Conservation (phyloP, 2,113 vertebrate species). For the Mirounga angustirostris region DNA sequence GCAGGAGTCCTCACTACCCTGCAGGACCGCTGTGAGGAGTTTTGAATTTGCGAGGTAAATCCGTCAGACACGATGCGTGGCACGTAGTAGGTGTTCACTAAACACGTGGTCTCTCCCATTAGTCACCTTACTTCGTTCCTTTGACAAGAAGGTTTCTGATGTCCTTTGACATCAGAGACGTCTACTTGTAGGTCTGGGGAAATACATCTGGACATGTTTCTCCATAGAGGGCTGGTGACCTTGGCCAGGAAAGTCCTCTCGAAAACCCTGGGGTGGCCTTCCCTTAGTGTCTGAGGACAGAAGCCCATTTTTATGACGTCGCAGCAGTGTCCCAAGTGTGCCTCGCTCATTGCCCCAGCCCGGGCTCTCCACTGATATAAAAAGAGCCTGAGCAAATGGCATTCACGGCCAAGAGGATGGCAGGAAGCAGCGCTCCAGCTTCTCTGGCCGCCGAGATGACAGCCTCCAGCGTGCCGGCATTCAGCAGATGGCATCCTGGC, state of each 20-base stretch:
- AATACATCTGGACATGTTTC: background rate
- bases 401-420: background rate
- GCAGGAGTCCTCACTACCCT: background rate
- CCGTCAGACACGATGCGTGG: background rate
- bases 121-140: background rate
- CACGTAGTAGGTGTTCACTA: background rate
- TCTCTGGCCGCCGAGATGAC: background rate
- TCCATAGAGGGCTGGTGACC: background rate
- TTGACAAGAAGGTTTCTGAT: background rate
- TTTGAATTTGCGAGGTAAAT: background rate
- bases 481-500: constrained; percentile 13
- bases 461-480: background rate
- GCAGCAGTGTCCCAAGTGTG: background rate
- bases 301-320: constrained; percentile 36
- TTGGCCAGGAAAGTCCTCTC: background rate
- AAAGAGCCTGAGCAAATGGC: constrained; percentile 43
- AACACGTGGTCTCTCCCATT: background rate
- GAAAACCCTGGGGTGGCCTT: background rate
- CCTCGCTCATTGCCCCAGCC: background rate
- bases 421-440: background rate
- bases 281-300: background rate
- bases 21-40: background rate
- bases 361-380: constrained; percentile 41
- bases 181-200: background rate
- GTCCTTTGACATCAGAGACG: background rate